phyloP scores from a whole-genome alignment of 2,888 invertebrate species.

The Drosophila falleni region DNA sequence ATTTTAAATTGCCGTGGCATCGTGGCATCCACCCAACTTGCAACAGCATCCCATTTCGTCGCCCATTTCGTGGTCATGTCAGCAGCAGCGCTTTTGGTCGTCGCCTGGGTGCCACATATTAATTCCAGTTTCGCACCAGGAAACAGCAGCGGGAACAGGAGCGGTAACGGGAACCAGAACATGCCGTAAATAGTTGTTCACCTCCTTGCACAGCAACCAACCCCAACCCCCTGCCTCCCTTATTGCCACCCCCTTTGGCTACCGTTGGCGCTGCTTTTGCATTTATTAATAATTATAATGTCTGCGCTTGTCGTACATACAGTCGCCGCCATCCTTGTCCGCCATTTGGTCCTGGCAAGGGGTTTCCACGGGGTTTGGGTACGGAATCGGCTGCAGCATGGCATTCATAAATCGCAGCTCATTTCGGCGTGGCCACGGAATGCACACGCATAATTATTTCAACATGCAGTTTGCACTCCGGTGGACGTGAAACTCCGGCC shows the following conservation, averaged over 20 bases:
- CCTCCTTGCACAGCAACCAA: constrained; percentile 15
- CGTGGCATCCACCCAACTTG: constrained; percentile 1
- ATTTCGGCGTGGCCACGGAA: constrained; percentile 81
- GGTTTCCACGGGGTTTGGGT: neutral
- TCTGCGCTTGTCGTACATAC: constrained; percentile 69
- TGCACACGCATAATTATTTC: constrained; percentile 81
- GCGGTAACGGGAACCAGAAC: constrained; percentile 32
- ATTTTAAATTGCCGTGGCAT: constrained; percentile 70
- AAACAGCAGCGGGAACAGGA: too few relatives aligned
- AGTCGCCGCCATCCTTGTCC: constrained; percentile 14
- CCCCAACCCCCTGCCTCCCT: neutral
- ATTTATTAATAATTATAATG: constrained; percentile 82
- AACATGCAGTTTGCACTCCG: constrained; percentile 64
- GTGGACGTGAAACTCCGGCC: neutral
- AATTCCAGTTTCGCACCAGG: constrained; percentile 81
- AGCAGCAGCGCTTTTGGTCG: constrained; percentile 60
- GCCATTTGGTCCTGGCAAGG: neutral
- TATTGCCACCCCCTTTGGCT: constrained; percentile 20
- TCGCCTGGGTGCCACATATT: constrained; percentile 82
- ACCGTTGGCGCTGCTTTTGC: constrained; percentile 58
- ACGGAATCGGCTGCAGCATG: constrained; percentile 34
- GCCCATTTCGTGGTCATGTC: constrained; percentile 52
- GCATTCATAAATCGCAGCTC: constrained; percentile 80
- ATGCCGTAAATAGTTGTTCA: constrained; percentile 81
- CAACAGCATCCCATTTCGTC: constrained; percentile 22